Conservation (phyloP, 2,797 vertebrate genomes). For the Champsocephalus esox region DNA sequence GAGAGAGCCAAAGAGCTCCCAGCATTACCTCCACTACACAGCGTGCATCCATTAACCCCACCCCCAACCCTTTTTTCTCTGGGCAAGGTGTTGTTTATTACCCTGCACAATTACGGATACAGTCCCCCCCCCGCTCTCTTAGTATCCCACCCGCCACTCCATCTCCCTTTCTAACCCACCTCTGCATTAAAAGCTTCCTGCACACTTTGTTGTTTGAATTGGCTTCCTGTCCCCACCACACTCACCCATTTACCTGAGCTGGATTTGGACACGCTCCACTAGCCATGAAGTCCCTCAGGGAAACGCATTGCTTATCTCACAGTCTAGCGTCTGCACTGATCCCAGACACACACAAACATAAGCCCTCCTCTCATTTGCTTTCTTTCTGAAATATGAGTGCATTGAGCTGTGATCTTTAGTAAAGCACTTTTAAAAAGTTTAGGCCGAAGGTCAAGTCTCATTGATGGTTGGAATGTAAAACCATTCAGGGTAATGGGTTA, state of each 20-base stretch:
- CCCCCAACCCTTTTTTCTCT: slow-evolving; percentile 24
- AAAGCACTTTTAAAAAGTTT: neutral
- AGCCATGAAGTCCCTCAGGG: slow-evolving; percentile 36
- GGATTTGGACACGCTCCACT: slow-evolving; percentile 39
- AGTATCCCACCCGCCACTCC: slow-evolving; percentile 8
- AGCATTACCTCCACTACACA: slow-evolving; percentile 30
- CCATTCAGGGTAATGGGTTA: neutral
- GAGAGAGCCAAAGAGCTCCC: slow-evolving; percentile 48
- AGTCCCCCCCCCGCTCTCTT: slow-evolving; percentile 5
- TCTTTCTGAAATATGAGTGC: slow-evolving; percentile 2
- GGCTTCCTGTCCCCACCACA: slow-evolving; percentile 37
- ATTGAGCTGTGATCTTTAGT: slow-evolving; percentile 36
- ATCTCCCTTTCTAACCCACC: slow-evolving; percentile 11
- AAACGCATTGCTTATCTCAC: slow-evolving; percentile 45
- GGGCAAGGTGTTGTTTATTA: slow-evolving; percentile 57
- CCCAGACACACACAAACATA: neutral
- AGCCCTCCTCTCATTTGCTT: neutral
- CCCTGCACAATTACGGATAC: slow-evolving; percentile 46
- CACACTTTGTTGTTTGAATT: slow-evolving; percentile 46
- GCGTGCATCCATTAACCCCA: slow-evolving; percentile 57
- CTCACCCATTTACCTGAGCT: slow-evolving; percentile 50
- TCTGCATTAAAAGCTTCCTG: slow-evolving; percentile 40
- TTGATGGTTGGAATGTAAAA: slow-evolving; percentile 5
- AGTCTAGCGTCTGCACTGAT: neutral
- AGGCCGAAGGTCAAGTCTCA: slow-evolving; percentile 28